Evolutionary conservation across 2,113 vertebrate species (phyloP).

Genomic region (Enhydra lutris): DNA sequence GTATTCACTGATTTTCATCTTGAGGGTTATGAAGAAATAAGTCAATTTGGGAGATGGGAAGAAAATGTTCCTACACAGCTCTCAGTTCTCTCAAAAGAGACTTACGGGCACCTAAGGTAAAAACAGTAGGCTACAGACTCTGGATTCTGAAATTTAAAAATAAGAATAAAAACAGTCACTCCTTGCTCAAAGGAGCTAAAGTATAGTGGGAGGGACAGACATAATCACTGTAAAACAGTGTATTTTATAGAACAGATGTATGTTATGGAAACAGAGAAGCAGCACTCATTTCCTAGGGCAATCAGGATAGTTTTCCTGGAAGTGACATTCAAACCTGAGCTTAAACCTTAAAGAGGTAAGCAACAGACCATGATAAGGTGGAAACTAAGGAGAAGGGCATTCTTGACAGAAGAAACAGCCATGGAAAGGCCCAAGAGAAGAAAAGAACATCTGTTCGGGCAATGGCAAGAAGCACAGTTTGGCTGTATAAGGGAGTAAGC

Average conservation of each 20-base stretch:
- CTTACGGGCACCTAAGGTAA: neutral
- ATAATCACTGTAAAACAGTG: neutral
- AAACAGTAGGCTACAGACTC: neutral
- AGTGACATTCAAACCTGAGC: neutral
- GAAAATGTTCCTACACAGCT: neutral
- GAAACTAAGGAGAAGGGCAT: neutral
- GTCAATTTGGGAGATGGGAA: neutral
- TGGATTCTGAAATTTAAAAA: neutral
- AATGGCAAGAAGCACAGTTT: neutral
- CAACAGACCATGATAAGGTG: neutral
- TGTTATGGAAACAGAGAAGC: neutral
- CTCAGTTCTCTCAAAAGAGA: neutral
- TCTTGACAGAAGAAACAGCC: neutral
- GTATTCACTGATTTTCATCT: neutral
- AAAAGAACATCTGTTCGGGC: neutral
- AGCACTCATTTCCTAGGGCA: neutral
- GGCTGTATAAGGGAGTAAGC: neutral
- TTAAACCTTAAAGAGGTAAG: neutral
- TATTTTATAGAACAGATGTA: neutral
- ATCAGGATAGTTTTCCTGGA: neutral
- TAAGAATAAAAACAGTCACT: conserved; percentile 18
- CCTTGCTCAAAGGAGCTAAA: neutral
- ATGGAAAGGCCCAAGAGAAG: neutral
- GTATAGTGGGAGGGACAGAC: neutral
- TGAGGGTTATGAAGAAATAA: conserved; percentile 8